Evolutionary conservation across 2,113 vertebrate species (phyloP).

Genomic region (Ciconia maguari): DNA sequence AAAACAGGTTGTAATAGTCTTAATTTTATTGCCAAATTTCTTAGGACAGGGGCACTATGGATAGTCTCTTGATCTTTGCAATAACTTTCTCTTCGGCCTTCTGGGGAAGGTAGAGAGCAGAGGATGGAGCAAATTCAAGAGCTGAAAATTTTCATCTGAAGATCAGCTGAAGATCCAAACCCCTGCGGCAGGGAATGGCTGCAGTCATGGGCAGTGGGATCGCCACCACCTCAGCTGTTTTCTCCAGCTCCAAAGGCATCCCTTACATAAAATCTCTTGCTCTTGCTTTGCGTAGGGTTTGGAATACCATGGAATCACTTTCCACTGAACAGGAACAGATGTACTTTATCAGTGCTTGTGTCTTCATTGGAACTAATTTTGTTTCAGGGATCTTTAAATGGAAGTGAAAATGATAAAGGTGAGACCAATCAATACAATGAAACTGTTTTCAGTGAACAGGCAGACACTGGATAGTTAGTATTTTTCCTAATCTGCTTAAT

Average conservation of each 20-base stretch:
- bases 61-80: not conserved
- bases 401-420: not conserved
- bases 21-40: not conserved
- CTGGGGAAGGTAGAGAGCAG: not conserved
- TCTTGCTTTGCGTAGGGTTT: not conserved
- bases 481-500: not conserved
- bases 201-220: not conserved
- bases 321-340: not conserved
- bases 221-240: not conserved
- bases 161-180: not conserved
- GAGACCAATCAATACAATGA: not conserved
- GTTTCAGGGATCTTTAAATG: slow-evolving; percentile 15
- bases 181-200: rapidly evolving
- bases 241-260: not conserved
- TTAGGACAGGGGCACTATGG: not conserved
- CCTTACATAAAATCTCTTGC: not conserved
- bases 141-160: not conserved
- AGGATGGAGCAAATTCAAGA: not conserved
- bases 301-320: not conserved
- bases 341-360: slow-evolving; percentile 15
- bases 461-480: not conserved
- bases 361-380: slow-evolving; percentile 8
- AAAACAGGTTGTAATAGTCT: not conserved
- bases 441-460: not conserved
- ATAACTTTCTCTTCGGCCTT: not conserved